phyloP scores from a whole-genome alignment of 2,888 invertebrate species.

The Amphipoea lucens region DNA sequence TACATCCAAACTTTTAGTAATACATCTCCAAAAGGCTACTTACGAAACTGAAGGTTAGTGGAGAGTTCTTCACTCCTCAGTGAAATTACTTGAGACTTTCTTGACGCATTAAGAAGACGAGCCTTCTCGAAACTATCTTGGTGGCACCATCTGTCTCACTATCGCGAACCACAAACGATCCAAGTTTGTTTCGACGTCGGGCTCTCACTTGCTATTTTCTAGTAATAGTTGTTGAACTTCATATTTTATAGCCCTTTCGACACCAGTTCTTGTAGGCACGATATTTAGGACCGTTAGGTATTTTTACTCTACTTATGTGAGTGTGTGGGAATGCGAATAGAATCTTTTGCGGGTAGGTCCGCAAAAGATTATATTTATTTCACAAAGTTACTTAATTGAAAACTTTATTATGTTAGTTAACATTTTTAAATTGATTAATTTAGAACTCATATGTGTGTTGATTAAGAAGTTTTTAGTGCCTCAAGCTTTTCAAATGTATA shows the following conservation, averaged over 20 bases:
- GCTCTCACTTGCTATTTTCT: conserved; percentile 70
- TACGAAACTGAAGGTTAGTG: conserved; percentile 55
- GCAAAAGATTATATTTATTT: not conserved
- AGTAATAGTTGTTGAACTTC: conserved; percentile 67
- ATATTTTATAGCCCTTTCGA: conserved; percentile 61
- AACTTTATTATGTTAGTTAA: not conserved
- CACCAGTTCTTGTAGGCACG: conserved; percentile 24
- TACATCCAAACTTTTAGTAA: conserved; percentile 53
- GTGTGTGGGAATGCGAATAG: not conserved
- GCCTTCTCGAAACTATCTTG: conserved; percentile 74
- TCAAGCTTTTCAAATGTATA: not conserved
- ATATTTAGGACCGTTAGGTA: not conserved
- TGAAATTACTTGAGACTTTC: conserved; percentile 75
- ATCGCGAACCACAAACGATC: conserved; percentile 78
- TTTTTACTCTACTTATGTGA: not conserved
- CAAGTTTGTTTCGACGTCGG: conserved; percentile 76
- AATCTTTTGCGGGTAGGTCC: not conserved
- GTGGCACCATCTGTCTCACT: conserved; percentile 79
- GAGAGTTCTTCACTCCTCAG: conserved; percentile 57
- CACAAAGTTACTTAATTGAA: too few relatives aligned
- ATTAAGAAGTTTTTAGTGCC: not conserved
- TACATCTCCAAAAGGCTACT: conserved; percentile 56
- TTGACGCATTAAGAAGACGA: conserved; percentile 76
- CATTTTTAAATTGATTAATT: not conserved
- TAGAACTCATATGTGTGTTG: not conserved